These are phyloP conservation scores for Decapterus maruadsi DNA, from an alignment of 2,797 vertebrate genomes.

Conservation along the genomic window DNA sequence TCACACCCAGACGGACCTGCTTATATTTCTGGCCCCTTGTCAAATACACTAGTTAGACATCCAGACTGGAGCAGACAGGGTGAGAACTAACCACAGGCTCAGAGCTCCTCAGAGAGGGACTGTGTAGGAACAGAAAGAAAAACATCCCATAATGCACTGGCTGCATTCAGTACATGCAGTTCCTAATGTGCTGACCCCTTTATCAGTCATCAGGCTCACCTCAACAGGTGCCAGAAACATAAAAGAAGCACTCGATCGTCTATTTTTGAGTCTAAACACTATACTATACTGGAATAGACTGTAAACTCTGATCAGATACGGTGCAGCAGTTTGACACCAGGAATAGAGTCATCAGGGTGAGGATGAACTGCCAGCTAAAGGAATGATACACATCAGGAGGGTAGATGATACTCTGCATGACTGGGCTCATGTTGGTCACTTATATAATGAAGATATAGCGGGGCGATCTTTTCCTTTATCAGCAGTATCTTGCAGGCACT, in stretches of 20 bases:
- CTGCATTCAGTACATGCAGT: neutral
- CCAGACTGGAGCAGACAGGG: conserved; percentile 28
- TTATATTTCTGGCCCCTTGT: conserved; percentile 73
- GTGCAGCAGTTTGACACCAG: conserved; percentile 30
- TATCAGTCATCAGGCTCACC: neutral
- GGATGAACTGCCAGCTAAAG: conserved; percentile 31
- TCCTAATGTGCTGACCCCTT: neutral
- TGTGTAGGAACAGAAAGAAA: neutral
- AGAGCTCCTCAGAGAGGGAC: neutral
- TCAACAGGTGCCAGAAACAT: neutral
- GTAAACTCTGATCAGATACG: conserved; percentile 44
- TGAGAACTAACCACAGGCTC: conserved; percentile 42
- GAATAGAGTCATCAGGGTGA: conserved; percentile 36
- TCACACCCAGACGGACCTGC: conserved; percentile 55
- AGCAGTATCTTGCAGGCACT: conserved; percentile 5
- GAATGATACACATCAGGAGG: conserved; percentile 22
- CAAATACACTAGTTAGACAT: conserved; percentile 49
- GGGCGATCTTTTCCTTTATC: conserved; percentile 11
- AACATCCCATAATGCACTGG: neutral
- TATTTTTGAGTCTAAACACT: conserved; percentile 5
- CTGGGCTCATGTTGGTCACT: conserved; percentile 11
- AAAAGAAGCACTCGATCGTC: neutral
- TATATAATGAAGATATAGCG: neutral
- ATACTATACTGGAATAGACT: neutral
- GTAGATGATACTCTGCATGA: conserved; percentile 5